Conservation (phyloP, 2,113 vertebrate species). For the Fregata magnificens region DNA sequence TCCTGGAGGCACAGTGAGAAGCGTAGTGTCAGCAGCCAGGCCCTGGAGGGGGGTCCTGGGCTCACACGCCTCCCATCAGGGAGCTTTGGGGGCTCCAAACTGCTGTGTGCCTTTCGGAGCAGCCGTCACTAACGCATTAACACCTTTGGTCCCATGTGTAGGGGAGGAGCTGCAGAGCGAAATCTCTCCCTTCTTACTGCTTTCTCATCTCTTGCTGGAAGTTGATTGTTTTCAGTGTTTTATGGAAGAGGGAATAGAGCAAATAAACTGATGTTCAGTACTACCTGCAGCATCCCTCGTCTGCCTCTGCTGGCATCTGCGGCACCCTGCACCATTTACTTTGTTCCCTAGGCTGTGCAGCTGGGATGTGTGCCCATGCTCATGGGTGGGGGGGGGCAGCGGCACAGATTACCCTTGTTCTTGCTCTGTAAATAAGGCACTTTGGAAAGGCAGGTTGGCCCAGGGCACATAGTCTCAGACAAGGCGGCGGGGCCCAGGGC, state of each 20-base stretch:
- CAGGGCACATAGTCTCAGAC: accelerated
- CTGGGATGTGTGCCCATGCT: background rate
- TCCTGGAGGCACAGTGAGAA: background rate
- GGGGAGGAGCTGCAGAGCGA: background rate
- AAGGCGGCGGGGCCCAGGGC: background rate
- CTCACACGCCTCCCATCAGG: background rate
- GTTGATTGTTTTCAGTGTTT: background rate
- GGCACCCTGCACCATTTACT: background rate
- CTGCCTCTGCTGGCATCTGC: background rate
- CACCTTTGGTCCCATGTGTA: background rate
- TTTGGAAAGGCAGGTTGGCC: background rate
- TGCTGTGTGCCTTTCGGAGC: background rate
- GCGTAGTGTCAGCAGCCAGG: background rate
- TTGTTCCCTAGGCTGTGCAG: background rate
- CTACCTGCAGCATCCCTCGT: background rate
- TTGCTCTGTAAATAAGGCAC: background rate
- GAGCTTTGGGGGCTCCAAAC: background rate
- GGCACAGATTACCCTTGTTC: background rate
- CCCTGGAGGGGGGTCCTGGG: background rate
- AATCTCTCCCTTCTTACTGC: background rate
- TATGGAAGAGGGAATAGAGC: background rate
- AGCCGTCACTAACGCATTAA: background rate
- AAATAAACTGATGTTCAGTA: constrained; percentile 48
- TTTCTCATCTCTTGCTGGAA: constrained; percentile 10
- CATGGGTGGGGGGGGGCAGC: background rate